Evolutionary conservation across 2,797 vertebrate genomes (phyloP).

Genomic region (Nasua narica): DNA sequence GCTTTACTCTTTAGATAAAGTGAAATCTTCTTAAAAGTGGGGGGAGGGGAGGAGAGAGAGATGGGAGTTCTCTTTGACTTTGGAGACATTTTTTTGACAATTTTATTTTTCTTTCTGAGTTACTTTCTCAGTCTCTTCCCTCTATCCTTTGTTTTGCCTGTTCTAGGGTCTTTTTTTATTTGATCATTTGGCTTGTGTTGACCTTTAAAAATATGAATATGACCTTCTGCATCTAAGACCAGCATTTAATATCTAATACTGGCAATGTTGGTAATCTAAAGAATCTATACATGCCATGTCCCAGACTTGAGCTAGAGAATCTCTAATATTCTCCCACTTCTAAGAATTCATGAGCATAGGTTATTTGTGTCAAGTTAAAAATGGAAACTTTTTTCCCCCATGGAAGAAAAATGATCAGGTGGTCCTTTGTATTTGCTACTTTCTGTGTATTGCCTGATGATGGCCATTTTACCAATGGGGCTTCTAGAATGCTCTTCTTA

Average conservation of each 20-base stretch:
- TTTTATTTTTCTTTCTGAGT: conserved; percentile 57
- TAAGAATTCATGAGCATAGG: background rate
- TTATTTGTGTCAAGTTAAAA: conserved; percentile 24
- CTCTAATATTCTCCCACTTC: background rate
- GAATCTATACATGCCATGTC: background rate
- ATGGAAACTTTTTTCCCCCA: background rate
- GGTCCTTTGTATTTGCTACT: background rate
- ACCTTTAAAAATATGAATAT: conserved; percentile 34
- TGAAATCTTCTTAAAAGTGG: conserved; percentile 68
- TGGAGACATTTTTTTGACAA: conserved; percentile 35
- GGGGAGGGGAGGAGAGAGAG: too few species aligned
- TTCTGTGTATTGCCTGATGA: background rate
- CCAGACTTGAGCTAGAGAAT: background rate
- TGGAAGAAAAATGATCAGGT: background rate
- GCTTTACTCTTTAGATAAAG: conserved; percentile 49
- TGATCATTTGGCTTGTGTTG: background rate
- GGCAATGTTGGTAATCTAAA: background rate
- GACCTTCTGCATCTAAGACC: background rate
- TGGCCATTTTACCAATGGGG: background rate
- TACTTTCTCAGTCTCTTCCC: conserved; percentile 31
- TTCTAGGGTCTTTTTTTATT: background rate
- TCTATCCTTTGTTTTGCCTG: conserved; percentile 2
- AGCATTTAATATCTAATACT: conserved; percentile 12
- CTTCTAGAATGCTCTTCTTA: conserved; percentile 21
- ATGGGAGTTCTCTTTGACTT: conserved; percentile 41